These are phyloP conservation scores for Pseudomyrmex flavicornis DNA, from an alignment of 1,140 invertebrate species.

Conservation along the genomic window DNA sequence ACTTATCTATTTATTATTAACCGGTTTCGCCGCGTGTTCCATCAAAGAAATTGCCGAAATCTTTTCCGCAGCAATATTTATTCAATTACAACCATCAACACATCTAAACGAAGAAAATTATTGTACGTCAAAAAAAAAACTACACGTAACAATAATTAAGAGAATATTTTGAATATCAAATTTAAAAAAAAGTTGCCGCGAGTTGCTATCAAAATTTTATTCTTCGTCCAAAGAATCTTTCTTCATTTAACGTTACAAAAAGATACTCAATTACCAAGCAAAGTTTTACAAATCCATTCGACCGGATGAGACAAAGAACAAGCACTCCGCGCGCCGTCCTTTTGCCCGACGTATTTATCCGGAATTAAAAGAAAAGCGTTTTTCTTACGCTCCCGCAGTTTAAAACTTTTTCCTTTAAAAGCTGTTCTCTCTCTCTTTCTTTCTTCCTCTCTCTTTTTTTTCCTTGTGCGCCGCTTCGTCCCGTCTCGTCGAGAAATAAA, in stretches of 20 bases:
- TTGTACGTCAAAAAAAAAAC: neutral
- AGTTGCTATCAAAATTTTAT: slow-evolving; percentile 42
- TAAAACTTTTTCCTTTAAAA: slow-evolving; percentile 74
- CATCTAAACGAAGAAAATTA: neutral
- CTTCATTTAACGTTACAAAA: slow-evolving; percentile 66
- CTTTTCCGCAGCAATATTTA: neutral
- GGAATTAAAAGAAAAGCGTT: slow-evolving; percentile 76
- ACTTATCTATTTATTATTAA: slow-evolving; percentile 61
- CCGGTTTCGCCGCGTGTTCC: neutral
- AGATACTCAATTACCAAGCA: slow-evolving; percentile 70
- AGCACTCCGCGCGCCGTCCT: slow-evolving; percentile 23
- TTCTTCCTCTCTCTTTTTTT: slow-evolving; percentile 10
- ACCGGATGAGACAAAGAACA: slow-evolving; percentile 64
- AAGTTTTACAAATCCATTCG: slow-evolving; percentile 69
- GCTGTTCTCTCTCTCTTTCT: slow-evolving; percentile 16
- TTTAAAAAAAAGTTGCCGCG: slow-evolving; percentile 15
- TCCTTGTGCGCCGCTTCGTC: neutral
- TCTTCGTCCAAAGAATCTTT: slow-evolving; percentile 53
- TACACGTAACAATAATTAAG: neutral
- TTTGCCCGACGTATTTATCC: slow-evolving; percentile 71
- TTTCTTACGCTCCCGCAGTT: slow-evolving; percentile 74
- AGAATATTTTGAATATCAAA: slow-evolving; percentile 27
- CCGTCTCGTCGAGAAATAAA: slow-evolving; percentile 67
- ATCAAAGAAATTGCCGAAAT: neutral
- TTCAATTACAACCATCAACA: neutral